Conservation (phyloP, 1,140 invertebrate species). For the Caenorhabditis brenneri region DNA sequence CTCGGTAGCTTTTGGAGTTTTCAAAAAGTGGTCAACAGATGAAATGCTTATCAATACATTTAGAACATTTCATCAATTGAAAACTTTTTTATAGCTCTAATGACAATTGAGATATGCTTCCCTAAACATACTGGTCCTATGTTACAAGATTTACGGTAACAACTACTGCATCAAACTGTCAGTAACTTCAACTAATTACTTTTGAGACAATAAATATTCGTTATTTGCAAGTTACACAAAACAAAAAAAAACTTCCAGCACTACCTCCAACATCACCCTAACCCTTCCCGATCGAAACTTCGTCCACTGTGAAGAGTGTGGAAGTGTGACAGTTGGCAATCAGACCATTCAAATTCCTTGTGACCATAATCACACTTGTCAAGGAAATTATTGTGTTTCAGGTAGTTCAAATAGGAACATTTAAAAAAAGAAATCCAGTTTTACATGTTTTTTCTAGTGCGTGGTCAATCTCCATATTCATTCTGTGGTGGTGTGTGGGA, state of each 20-base stretch:
- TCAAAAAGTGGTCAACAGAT: too few relatives aligned
- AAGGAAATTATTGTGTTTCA: conserved; percentile 41
- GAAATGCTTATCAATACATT: too few relatives aligned
- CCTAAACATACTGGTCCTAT: too few relatives aligned
- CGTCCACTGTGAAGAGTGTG: conserved; percentile 43
- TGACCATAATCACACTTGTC: conserved; percentile 30
- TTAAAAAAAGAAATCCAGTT: neutral
- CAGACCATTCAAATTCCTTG: conserved; percentile 19
- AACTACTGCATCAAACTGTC: too few relatives aligned
- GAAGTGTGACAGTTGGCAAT: conserved; percentile 39
- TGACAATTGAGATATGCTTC: too few relatives aligned
- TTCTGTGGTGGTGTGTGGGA: conserved; percentile 41
- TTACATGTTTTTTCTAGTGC: neutral
- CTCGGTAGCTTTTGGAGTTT: neutral
- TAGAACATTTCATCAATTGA: too few relatives aligned
- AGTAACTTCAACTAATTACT: too few relatives aligned
- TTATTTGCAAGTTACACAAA: too few relatives aligned
- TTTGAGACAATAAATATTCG: too few relatives aligned
- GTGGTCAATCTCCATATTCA: conserved; percentile 34
- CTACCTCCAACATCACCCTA: neutral
- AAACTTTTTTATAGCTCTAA: too few relatives aligned
- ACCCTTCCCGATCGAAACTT: neutral
- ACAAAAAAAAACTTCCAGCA: too few relatives aligned
- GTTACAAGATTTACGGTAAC: too few relatives aligned
- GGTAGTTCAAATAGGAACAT: conserved; percentile 33